Percentiles rank a stretch among this genome's conserved stretches.
These are phyloP conservation scores for Xanthostigma xanthostigma DNA, from an alignment of 2,888 invertebrate species.

Conservation along the genomic window DNA sequence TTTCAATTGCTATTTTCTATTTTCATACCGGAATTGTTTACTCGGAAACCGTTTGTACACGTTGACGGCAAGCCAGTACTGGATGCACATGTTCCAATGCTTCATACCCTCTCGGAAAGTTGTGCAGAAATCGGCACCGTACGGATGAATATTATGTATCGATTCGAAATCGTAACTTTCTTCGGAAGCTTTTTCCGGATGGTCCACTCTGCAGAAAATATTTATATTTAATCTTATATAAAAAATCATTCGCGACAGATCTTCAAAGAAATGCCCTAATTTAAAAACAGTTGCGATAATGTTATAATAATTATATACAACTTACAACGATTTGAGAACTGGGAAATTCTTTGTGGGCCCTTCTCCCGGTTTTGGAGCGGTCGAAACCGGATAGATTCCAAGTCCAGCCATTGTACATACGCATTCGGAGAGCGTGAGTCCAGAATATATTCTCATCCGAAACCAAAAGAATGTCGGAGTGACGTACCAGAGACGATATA, in stretches of 20 bases:
- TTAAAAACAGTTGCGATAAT: too few relatives aligned
- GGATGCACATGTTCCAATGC: constrained; percentile 90
- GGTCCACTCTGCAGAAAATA: constrained; percentile 7
- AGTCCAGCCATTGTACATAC: constrained; percentile 85
- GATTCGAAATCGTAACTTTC: constrained; percentile 60
- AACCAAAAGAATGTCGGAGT: constrained; percentile 79
- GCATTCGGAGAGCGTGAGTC: constrained; percentile 80
- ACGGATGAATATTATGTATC: constrained; percentile 70
- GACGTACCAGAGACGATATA: constrained; percentile 72
- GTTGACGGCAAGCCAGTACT: constrained; percentile 89
- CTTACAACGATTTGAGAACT: constrained; percentile 11
- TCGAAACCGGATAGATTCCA: constrained; percentile 73
- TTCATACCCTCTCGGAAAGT: constrained; percentile 81
- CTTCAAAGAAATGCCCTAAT: too few relatives aligned
- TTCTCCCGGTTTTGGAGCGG: constrained; percentile 60
- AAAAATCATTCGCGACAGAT: background rate
- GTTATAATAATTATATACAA: too few relatives aligned
- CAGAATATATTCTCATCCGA: constrained; percentile 79
- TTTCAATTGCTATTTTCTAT: constrained; percentile 8
- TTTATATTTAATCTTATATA: background rate
- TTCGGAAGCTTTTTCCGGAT: constrained; percentile 31
- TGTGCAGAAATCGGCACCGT: constrained; percentile 65
- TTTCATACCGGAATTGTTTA: constrained; percentile 30
- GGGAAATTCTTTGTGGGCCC: constrained; percentile 68
- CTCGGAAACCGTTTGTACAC: constrained; percentile 74